Evolutionary conservation across 2,888 invertebrate genomes (phyloP), one percentile per base, ranked within the genome.

Genomic region (Oscheius sp.): DNA sequence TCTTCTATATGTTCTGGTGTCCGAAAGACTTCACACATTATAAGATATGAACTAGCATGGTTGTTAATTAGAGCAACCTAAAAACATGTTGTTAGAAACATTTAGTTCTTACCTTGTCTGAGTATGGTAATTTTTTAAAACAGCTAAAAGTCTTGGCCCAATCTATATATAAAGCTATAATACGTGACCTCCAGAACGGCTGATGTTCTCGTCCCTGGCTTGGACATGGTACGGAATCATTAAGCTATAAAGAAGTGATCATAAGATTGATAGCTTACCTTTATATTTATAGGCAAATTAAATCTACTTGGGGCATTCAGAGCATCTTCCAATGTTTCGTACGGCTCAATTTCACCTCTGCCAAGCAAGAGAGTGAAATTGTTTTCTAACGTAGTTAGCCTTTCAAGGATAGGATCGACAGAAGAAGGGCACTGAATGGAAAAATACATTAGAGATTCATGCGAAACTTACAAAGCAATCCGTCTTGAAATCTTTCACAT

Each of bases 1-100:
- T 65, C 65, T 32, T 79, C 76, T 6, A 72, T 74, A 56, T 82
- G 78, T 54, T 82, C 83, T 4, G 85, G 83, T 12, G 84, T 84
- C 1, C 84, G 79, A 54, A 84, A 84, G 14, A 85, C 85, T 70
- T 85, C 85, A 59, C 84, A 84, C 82, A 85, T 84, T 9, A 85
- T 85, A 81, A 85, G 82, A 59, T 82, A 85, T 8, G 82, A 81
- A 32, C 78, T 78, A 2, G 85, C 84, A 68, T 85, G 85, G 71
- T 85, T 85, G 8, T 80, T 85, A 26, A 85, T 82, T 61, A 85
- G 71, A 4, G 83, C 84, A 49, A 83, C 76, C 82, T 81, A 62
- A 50, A 78, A 45, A 47, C n/a, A 20, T 24, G 14, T 24, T 6
- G 20, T 17, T 6, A 50, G 28, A 9, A 20, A 4, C 12, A 51